Evolutionary conservation across 2,888 invertebrate species (phyloP), one percentile per base, ranked within the genome.

Genomic region (Crematogaster levior): DNA sequence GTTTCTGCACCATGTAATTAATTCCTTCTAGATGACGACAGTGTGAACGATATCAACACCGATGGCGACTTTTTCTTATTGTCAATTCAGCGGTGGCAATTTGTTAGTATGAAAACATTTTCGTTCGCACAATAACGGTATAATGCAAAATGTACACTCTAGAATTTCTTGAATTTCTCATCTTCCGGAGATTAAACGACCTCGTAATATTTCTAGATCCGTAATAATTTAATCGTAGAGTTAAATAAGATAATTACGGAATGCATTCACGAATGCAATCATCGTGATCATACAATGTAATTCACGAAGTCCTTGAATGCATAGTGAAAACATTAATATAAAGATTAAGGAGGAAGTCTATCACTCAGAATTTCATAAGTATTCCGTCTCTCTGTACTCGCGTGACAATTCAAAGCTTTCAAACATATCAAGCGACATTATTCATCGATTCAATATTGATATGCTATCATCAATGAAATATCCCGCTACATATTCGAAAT

Each of bases 1-100:
- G 86, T 86, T 89, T 90, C 90, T 89, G 90, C 90, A 90, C 88
- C 86, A 84, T 89, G 85, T 90, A 91, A 92, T 92, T 92, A 92
- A 88, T 82, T 77, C 82, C 63, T 65, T 53, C 86, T 83, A 51
- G 34, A 43, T 43, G 40, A 63, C 30, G 72, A 79, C 68, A 34
- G 40, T 37, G n/a, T 6, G 27, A 4, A 27, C 63, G 63, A 34
- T n/a, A 40, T 51, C 51, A 27, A n/a, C 51, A 15, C 12, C n/a
- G 7, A 1, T 18, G 15, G 10, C 66, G 79, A 75, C 48, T 84
- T 80, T 75, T 51, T 56, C 24, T 9, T n/a, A 43, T 3, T 21
- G 27, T 18, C 21, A 46, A 81, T 65, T 74, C 37, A 12, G 15
- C 48, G 9, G 15, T 7, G 37, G 6, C 15, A 40, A 40, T 63